phyloP scores from a whole-genome alignment of 2,113 vertebrate genomes.

The Cephalophus harveyi region DNA sequence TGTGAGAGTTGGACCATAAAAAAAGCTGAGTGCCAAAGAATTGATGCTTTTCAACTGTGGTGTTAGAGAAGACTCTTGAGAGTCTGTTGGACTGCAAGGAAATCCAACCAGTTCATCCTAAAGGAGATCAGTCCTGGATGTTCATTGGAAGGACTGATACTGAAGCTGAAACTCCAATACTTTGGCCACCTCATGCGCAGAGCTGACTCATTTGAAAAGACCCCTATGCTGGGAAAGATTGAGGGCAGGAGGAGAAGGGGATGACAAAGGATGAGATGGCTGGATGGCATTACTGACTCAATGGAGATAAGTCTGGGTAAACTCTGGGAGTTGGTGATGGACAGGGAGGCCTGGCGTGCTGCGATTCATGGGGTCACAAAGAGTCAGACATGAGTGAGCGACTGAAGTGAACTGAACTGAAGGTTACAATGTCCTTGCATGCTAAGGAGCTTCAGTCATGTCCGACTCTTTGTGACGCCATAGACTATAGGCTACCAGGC shows the following conservation, averaged over 20 bases:
- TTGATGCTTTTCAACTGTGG: background rate
- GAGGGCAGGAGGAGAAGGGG: background rate
- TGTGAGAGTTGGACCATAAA: background rate
- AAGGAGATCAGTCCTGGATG: background rate
- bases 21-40: background rate
- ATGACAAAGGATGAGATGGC: rapidly evolving
- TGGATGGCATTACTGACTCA: background rate
- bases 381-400: rapidly evolving
- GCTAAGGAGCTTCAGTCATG: background rate
- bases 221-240: background rate
- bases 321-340: background rate
- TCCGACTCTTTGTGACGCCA: background rate
- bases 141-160: background rate
- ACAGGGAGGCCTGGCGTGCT: background rate
- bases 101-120: background rate
- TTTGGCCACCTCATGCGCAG: rapidly evolving
- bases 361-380: rapidly evolving
- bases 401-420: background rate
- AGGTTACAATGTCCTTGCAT: background rate
- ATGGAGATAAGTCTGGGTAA: background rate
- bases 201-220: background rate
- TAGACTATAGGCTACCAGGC: background rate
- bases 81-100: background rate
- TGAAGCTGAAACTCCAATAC: background rate
- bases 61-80: background rate